phyloP scores from a whole-genome alignment of 2,113 vertebrate species.

The Hippopotamus amphibius region DNA sequence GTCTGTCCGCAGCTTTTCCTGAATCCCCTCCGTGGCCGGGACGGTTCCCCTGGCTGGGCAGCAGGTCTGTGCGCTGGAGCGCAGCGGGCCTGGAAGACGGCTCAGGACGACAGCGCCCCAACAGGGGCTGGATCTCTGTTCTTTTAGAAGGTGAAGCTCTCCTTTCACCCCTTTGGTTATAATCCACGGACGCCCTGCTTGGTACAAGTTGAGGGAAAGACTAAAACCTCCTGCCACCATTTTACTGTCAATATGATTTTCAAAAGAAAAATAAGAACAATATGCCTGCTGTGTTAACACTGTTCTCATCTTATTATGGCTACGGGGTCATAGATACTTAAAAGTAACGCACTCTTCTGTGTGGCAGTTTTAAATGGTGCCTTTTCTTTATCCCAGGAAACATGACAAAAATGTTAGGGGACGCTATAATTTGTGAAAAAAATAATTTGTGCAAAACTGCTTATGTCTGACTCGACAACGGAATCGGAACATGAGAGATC shows the following conservation, averaged over 20 bases:
- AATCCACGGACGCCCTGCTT: background rate
- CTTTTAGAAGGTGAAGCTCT: background rate
- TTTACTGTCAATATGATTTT: constrained; percentile 40
- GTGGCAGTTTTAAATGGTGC: background rate
- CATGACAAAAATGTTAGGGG: background rate
- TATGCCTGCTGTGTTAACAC: background rate
- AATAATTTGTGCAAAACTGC: background rate
- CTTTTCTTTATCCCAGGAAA: background rate
- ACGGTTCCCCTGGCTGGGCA: too few relatives aligned
- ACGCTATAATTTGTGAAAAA: background rate
- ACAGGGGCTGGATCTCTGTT: constrained; percentile 6
- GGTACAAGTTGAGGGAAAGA: constrained; percentile 51
- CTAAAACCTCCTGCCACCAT: constrained; percentile 4
- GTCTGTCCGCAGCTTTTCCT: too few relatives aligned
- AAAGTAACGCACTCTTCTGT: background rate
- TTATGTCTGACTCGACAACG: rapidly evolving
- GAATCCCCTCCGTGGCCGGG: too few relatives aligned
- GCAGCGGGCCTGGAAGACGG: too few relatives aligned
- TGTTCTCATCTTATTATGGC: constrained; percentile 5
- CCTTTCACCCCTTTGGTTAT: constrained; percentile 26
- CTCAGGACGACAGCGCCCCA: background rate
- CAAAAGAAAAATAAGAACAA: constrained; percentile 54
- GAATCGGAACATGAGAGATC: rapidly evolving
- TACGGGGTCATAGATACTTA: background rate
- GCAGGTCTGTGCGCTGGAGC: too few relatives aligned